Evolutionary conservation across 2,113 vertebrate genomes (phyloP).

Genomic region (Sander vitreus): DNA sequence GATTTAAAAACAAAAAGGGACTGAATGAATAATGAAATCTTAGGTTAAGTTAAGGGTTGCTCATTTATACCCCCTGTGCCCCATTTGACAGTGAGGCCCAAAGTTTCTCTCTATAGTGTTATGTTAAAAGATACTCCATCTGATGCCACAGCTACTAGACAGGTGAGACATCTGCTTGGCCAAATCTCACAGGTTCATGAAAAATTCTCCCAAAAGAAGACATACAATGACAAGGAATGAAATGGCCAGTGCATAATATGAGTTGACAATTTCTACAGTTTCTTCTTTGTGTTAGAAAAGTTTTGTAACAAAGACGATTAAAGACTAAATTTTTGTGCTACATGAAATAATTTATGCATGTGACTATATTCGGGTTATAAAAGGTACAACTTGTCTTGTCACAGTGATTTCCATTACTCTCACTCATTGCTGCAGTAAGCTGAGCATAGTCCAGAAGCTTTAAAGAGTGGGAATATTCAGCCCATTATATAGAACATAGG

Average conservation of each 20-base stretch:
- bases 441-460: background rate
- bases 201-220: conserved; percentile 39
- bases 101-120: conserved; percentile 54
- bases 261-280: background rate
- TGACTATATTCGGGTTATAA: background rate
- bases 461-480: background rate
- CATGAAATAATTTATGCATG: background rate
- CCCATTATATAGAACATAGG: background rate
- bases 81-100: conserved; percentile 26
- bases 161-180: conserved; percentile 31
- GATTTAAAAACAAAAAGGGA: background rate
- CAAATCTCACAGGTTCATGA: conserved; percentile 57
- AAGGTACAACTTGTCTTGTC: background rate
- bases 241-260: background rate
- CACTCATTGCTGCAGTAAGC: background rate
- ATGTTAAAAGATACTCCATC: conserved; percentile 8
- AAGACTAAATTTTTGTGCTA: background rate
- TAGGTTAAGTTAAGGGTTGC: background rate
- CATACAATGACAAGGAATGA: background rate
- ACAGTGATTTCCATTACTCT: background rate
- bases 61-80: background rate
- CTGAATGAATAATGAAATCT: background rate
- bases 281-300: background rate
- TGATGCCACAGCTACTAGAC: conserved; percentile 22
- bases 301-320: background rate